These are phyloP conservation scores for Fistularia commersonii DNA, from an alignment of 2,797 vertebrate species.

Conservation along the genomic window DNA sequence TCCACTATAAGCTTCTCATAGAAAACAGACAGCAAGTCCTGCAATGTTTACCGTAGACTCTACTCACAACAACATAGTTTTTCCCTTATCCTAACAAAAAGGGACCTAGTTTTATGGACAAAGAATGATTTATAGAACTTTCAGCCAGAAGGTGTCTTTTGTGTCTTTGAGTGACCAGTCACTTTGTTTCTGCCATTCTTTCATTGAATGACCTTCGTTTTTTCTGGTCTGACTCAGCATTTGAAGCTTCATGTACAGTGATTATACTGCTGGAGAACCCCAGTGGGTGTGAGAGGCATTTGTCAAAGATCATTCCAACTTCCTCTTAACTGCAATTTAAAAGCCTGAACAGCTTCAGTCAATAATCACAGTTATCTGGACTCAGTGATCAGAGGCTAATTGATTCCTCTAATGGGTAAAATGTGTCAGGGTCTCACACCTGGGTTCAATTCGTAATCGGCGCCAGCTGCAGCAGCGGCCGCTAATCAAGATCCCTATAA, in stretches of 20 bases:
- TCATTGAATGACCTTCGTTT: constrained; percentile 42
- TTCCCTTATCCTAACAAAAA: no score
- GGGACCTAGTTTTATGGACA: no score
- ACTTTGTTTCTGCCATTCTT: constrained; percentile 32
- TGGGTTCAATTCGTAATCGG: no score
- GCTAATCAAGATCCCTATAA: no score
- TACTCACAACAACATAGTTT: no score
- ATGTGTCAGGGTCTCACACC: background rate
- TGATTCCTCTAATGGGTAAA: constrained; percentile 36
- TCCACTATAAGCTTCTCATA: no score
- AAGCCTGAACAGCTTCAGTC: constrained; percentile 16
- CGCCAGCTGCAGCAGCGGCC: no score
- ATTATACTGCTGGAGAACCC: constrained; percentile 47
- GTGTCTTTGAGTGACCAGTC: constrained; percentile 34
- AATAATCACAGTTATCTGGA: constrained; percentile 25
- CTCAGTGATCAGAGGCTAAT: constrained; percentile 16
- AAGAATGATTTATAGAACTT: constrained; percentile 10
- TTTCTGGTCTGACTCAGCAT: constrained; percentile 53
- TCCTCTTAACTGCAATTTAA: constrained; percentile 24
- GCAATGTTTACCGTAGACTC: no score
- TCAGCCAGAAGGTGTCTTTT: constrained; percentile 21
- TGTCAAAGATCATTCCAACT: constrained; percentile 29
- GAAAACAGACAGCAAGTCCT: no score
- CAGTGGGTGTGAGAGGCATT: constrained; percentile 38
- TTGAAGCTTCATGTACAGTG: constrained; percentile 48